Percentiles rank a stretch among this genome's conserved stretches.
Evolutionary conservation across 2,888 invertebrate species (phyloP).

Genomic region (Drosophila mettleri): DNA sequence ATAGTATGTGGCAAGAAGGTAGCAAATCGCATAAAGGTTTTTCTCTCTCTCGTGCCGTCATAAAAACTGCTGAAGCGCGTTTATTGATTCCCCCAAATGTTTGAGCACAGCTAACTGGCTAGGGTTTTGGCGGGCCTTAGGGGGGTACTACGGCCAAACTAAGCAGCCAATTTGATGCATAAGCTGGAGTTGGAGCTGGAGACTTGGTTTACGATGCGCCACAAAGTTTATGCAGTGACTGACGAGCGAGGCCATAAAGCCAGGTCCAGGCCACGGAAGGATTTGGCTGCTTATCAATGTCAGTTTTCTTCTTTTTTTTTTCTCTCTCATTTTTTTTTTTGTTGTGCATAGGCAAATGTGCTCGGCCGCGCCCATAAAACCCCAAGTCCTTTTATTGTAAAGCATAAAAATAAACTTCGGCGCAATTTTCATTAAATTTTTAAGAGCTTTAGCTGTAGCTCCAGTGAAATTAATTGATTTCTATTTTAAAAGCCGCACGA

Average conservation of each 20-base stretch:
- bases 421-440: slow-evolving; percentile 70
- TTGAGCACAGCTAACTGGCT: neutral
- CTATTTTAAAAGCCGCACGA: slow-evolving; percentile 41
- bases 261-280: slow-evolving; percentile 52
- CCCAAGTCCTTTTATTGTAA: slow-evolving; percentile 64
- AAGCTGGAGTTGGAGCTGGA: slow-evolving; percentile 32
- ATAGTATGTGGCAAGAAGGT: slow-evolving; percentile 43
- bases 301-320: slow-evolving; percentile 25
- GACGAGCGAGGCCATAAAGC: slow-evolving; percentile 58
- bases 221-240: slow-evolving; percentile 70
- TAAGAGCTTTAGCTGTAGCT: slow-evolving; percentile 33
- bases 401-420: slow-evolving; percentile 68
- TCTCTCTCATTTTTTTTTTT: neutral
- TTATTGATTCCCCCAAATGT: slow-evolving; percentile 59
- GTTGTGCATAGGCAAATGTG: slow-evolving; percentile 51
- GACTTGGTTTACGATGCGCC: slow-evolving; percentile 66
- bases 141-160: slow-evolving; percentile 15
- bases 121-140: neutral
- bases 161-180: slow-evolving; percentile 71
- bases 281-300: slow-evolving; percentile 63
- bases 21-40: slow-evolving; percentile 49
- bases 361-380: slow-evolving; percentile 55
- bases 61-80: slow-evolving; percentile 70
- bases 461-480: slow-evolving; percentile 63
- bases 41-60: slow-evolving; percentile 35